phyloP scores from a whole-genome alignment of 1,140 invertebrate genomes.

The Ceratina australensis region DNA sequence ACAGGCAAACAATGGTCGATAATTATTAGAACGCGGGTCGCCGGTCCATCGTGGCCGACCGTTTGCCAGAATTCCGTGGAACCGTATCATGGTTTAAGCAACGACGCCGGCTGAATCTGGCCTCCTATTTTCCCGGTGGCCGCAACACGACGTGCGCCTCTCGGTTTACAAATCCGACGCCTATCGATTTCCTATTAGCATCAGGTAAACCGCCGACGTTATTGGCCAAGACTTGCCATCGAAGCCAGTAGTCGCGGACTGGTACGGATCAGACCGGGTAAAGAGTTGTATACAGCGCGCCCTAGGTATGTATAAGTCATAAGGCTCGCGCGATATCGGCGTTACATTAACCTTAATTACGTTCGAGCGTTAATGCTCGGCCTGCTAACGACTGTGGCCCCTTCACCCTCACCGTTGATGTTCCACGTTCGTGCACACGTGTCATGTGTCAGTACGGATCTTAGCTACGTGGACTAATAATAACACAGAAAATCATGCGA shows the following conservation, averaged over 20 bases:
- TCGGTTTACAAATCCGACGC: slow-evolving; percentile 33
- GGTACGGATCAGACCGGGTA: neutral
- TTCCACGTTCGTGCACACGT: slow-evolving; percentile 9
- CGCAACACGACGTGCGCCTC: slow-evolving; percentile 5
- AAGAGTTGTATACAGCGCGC: neutral
- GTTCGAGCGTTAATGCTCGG: slow-evolving; percentile 26
- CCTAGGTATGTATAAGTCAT: slow-evolving; percentile 8
- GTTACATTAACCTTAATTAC: slow-evolving; percentile 49
- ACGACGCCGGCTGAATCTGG: slow-evolving; percentile 24
- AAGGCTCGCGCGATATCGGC: slow-evolving; percentile 18
- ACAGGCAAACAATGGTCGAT: slow-evolving; percentile 13
- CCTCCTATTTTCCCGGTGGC: slow-evolving; percentile 15
- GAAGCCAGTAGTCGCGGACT: slow-evolving; percentile 9
- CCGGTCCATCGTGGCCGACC: neutral
- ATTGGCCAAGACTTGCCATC: slow-evolving; percentile 13
- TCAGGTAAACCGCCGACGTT: slow-evolving; percentile 24
- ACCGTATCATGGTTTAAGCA: slow-evolving; percentile 14
- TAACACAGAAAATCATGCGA: neutral
- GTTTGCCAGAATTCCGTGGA: slow-evolving; percentile 17
- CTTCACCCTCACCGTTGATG: slow-evolving; percentile 2
- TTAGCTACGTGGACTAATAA: neutral
- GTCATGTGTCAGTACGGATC: slow-evolving; percentile 29
- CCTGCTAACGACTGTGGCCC: slow-evolving; percentile 31
- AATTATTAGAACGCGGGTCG: slow-evolving; percentile 29
- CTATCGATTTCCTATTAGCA: slow-evolving; percentile 46